Conservation (phyloP, 2,797 vertebrate genomes). For the Pygocentrus nattereri region DNA sequence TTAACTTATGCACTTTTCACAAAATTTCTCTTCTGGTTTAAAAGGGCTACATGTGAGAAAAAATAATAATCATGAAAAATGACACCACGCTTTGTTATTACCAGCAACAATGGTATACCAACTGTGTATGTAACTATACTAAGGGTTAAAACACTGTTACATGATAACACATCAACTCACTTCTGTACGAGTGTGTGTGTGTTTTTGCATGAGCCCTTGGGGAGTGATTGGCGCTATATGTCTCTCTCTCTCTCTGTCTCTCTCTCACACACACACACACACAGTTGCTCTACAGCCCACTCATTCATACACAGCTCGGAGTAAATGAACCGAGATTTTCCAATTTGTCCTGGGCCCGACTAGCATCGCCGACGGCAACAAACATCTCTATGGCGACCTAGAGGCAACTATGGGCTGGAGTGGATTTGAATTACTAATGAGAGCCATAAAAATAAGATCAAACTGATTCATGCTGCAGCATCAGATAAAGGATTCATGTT, state of each 20-base stretch:
- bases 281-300: constrained; percentile 61
- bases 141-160: background rate
- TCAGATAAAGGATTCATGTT: background rate
- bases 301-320: constrained; percentile 72
- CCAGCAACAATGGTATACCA: too few species aligned
- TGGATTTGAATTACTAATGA: constrained; percentile 2
- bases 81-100: too few species aligned
- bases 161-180: background rate
- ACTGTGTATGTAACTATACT: too few species aligned
- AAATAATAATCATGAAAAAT: too few species aligned
- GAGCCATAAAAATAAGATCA: constrained; percentile 2
- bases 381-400: background rate
- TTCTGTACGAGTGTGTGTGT: too few species aligned
- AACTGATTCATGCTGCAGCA: background rate
- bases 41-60: too few species aligned
- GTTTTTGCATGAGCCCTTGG: too few species aligned
- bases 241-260: too few species aligned
- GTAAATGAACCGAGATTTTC: constrained; percentile 80
- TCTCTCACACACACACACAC: constrained; percentile 16
- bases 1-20: too few species aligned
- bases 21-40: too few species aligned
- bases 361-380: constrained; percentile 64
- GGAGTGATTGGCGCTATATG: too few species aligned
- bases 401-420: background rate
- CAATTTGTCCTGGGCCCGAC: constrained; percentile 74